Base-by-base conservation (phyloP, 2,797 vertebrate species). In the Naso thynnoides region DNA sequence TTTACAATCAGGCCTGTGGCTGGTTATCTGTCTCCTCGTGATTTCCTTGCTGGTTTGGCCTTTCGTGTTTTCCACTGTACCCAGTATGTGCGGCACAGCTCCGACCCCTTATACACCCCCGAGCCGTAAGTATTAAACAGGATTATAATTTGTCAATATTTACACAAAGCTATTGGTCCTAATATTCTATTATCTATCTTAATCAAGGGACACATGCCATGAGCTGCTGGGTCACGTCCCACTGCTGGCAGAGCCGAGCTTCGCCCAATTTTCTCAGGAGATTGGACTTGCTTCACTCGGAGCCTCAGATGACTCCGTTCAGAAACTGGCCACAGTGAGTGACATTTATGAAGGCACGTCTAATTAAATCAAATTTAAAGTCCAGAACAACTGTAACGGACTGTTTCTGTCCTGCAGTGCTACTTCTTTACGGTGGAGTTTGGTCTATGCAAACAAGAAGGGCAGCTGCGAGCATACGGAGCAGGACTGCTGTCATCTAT, bases 351-450 rank as follows among this genome's bases (percentile, higher is more conserved):
- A 18, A 74, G 85, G 92, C 94, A 83, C 82, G 82, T 33, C 10
- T 8, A 67, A 45, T 26, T 24, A 33, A 26, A 54, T 53, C 0
- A 59, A 33, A 38, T 47, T 19, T 8, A 8, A 21, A 47, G 38
- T 59, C 1, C 14, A 10, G 8, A 48, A 33, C 42, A 41, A 29
- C 21, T 5, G 94, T 94, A 94, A 95, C 71, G 94, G 45, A 96
- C 95, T 87, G 94, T 95, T 84, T 0, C 50, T 77, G 4, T 82
- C 31, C 91, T 89, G 19, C 91, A 99, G 98, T 99, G 98, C 85
- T 99, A 99, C 76, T 99, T 99, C 93, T 99, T 99, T 77, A 99
- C 98, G 0, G 96, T 99, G 90, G 98, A 99, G 90, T 99, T 99
- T 84, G 98, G 98, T 69, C 91, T 99, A 86, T 99, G 98, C 92